Evolutionary conservation across 2,113 vertebrate species (phyloP), one percentile per base, ranked within the genome.

Genomic region (Chunga burmeisteri): DNA sequence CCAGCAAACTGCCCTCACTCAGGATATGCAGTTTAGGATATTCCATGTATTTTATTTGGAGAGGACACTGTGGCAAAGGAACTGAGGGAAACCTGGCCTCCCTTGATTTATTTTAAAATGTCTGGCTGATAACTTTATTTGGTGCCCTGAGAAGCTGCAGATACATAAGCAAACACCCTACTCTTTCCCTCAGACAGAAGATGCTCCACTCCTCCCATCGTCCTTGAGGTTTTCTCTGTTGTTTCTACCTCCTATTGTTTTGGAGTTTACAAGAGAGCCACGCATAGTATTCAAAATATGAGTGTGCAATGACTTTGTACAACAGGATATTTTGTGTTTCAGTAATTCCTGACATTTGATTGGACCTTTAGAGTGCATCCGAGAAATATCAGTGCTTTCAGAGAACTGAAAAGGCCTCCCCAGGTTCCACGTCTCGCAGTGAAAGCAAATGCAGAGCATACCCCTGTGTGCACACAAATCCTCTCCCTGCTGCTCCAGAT

Each of bases 381-480:
- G 9, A 52, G 58, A 79, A 52, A 2, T 5, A 16, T 16, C 36
- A 66, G 32, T 2, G 22, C 40, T 73, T 62, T 63, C 3, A 3
- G 9, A 70, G 25, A 77, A 66, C 30, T 7, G 16, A 47, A 53
- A 44, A 36, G 32, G 8, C 2, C 9, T 26, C 42, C 27, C 13
- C 38, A 12, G 1, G 19, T 52, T 32, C 10, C 0, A 6, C 2
- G 0, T 14, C 55, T 47, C 6, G 1, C n/a, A 14, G 18, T 2
- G 11, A 44, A 67, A n/a, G 23, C 8, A 0, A 63, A 46, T 11
- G 13, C 10, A 20, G 13, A 46, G 29, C 13, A 25, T 0, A 7
- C 9, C 1, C 1, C 52, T 12, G 40, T 0, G 1, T 1, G 11
- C 29, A 19, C 16, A 11, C 40, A 77, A 62, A 86, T 25, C 59